phyloP scores from a whole-genome alignment of 2,888 invertebrate genomes.

The Kuschelorhynchus macadamiae region DNA sequence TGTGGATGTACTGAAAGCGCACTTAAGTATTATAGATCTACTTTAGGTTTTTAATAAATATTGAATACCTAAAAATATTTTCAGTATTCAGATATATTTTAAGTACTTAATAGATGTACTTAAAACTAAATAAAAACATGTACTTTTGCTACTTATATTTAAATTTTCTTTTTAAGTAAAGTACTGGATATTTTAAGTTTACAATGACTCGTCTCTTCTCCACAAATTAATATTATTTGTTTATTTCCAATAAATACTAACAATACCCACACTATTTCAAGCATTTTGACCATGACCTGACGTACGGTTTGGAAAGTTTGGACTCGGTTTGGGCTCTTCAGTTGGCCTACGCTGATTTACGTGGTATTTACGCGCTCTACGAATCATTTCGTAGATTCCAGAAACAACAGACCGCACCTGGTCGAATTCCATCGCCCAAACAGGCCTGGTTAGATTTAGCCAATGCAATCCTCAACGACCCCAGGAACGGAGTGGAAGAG shows the following conservation, averaged over 20 bases:
- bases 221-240: background rate
- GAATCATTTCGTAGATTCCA: slow-evolving; percentile 77
- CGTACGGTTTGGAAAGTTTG: slow-evolving; percentile 55
- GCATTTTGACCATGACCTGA: slow-evolving; percentile 55
- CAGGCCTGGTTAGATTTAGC: slow-evolving; percentile 77
- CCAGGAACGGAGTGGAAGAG: slow-evolving; percentile 72
- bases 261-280: slow-evolving; percentile 27
- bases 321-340: slow-evolving; percentile 77
- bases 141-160: no score
- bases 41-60: no score
- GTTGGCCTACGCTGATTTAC: slow-evolving; percentile 74
- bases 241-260: background rate
- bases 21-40: no score
- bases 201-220: no score
- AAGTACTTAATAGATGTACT: no score
- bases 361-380: slow-evolving; percentile 77
- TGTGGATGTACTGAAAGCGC: no score
- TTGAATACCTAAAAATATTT: no score
- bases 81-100: no score
- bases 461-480: slow-evolving; percentile 77
- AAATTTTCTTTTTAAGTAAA: no score
- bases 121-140: no score
- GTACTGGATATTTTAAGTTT: no score
- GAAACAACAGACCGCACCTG: slow-evolving; percentile 63
- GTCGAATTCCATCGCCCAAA: slow-evolving; percentile 66